These are phyloP conservation scores for Tinamus major DNA, from an alignment of 2,797 vertebrate species.

Conservation along the genomic window DNA sequence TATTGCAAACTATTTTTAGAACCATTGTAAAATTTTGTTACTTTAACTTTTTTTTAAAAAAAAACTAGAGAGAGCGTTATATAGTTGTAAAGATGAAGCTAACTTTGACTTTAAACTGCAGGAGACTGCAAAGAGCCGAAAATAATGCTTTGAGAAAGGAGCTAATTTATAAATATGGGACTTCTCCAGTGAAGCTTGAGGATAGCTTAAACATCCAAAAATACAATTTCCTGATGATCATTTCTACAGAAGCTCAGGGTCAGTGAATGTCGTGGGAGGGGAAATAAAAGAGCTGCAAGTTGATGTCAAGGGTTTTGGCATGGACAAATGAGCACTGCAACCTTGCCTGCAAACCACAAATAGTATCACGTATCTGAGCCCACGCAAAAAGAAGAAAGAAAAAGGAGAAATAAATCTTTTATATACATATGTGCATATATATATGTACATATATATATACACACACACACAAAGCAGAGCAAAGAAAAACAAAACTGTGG, in stretches of 20 bases:
- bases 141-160: background rate
- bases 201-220: constrained; percentile 22
- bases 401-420: background rate
- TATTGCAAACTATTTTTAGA: background rate
- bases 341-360: constrained; percentile 30
- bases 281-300: constrained; percentile 39
- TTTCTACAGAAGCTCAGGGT: constrained; percentile 51
- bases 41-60: background rate
- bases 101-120: background rate
- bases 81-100: background rate
- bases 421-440: background rate
- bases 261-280: constrained; percentile 64
- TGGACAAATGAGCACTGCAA: constrained; percentile 14
- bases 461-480: background rate
- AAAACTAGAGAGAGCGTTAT: background rate
- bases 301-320: constrained; percentile 35
- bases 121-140: background rate
- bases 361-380: background rate
- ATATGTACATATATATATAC: too few relatives aligned
- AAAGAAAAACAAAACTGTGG: background rate
- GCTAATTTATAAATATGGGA: background rate
- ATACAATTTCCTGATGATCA: constrained; percentile 43
- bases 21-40: background rate
- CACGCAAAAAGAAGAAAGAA: constrained; percentile 2
- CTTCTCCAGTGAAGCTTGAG: background rate